Base-by-base conservation (phyloP, 2,888 invertebrate species). In the Zaprionus lineosus region DNA sequence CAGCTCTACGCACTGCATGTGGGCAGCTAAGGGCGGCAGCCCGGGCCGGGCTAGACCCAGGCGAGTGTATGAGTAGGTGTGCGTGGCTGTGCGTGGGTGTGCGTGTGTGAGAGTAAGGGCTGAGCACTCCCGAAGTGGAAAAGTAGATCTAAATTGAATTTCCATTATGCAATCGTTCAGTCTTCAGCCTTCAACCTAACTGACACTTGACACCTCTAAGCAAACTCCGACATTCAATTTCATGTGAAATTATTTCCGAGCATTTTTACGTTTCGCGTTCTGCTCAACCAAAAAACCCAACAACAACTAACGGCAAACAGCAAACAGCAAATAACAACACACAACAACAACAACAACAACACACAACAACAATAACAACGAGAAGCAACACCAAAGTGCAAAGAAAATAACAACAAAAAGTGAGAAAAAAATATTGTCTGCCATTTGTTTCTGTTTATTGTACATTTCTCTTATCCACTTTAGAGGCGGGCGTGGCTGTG, bases 161-260 rank as follows among this genome's bases (percentile, higher is more conserved):
- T 75, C 70, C 67, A 73, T 64, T 76, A 65, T 75, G 73, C 75
- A 75, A 70, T 73, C 75, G 70, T 53, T 76, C 73, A 52, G 74
- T 64, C 74, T 71, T 76, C 73, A 52, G 74, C 62, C 74, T 71
- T 74, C 74, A 74, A 74, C 71, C 64, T 64, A 73, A 73, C 76
- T 70, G 75, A 75, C 76, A 75, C 75, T 75, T 75, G 75, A 75
- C 75, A 75, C 75, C 75, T n/a, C n/a, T 73, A 66, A 73, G 64
- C 76, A 73, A 75, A 75, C 66, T 73, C 73, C 75, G 69, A 73
- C 74, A 75, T 75, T 75, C 74, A 73, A 75, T 75, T 75, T 73
- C 76, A 75, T 75, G 74, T 75, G 65, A 75, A 75, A 75, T 75
- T 75, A 75, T 75, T 75, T 75, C 56, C 47, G 18, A 71, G 52